Evolutionary conservation across 1,140 invertebrate genomes (phyloP).

Genomic region (Neelides sp.): DNA sequence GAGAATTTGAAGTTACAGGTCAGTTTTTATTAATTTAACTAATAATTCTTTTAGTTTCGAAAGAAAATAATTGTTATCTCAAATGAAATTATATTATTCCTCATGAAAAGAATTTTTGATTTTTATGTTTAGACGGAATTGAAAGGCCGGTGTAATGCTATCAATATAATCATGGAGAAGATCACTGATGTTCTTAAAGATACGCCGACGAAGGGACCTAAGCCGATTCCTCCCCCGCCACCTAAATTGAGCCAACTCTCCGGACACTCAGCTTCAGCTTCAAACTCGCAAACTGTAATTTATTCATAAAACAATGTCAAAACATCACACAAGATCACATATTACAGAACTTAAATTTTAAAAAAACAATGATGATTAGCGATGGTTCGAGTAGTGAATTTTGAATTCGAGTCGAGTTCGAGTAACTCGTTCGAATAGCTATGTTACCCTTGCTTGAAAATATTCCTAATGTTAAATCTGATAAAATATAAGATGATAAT

Average conservation of each 20-base stretch:
- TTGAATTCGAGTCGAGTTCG: too few relatives aligned
- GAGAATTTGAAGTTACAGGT: conserved; percentile 28
- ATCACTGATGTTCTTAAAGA: conserved; percentile 24
- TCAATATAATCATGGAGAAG: conserved; percentile 27
- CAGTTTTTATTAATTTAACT: not conserved
- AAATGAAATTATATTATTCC: not conserved
- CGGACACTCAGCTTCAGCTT: not conserved
- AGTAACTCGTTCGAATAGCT: too few relatives aligned
- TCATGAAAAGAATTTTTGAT: conserved; percentile 4
- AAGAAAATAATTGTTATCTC: not conserved
- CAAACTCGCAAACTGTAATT: too few relatives aligned
- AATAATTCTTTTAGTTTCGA: not conserved
- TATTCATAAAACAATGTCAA: too few relatives aligned
- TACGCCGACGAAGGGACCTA: too few relatives aligned
- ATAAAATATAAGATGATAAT: too few relatives aligned
- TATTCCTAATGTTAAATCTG: too few relatives aligned
- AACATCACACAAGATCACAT: too few relatives aligned
- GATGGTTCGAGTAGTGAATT: too few relatives aligned
- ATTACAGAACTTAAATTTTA: too few relatives aligned
- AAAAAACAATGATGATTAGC: too few relatives aligned
- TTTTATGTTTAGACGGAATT: conserved; percentile 19
- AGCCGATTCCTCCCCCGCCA: conserved; percentile 15
- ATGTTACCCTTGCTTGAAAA: too few relatives aligned
- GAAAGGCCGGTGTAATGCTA: conserved; percentile 21
- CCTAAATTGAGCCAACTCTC: conserved; percentile 12